Base-by-base conservation (phyloP, 2,888 invertebrate species). In the Linnaemya vulpina region DNA sequence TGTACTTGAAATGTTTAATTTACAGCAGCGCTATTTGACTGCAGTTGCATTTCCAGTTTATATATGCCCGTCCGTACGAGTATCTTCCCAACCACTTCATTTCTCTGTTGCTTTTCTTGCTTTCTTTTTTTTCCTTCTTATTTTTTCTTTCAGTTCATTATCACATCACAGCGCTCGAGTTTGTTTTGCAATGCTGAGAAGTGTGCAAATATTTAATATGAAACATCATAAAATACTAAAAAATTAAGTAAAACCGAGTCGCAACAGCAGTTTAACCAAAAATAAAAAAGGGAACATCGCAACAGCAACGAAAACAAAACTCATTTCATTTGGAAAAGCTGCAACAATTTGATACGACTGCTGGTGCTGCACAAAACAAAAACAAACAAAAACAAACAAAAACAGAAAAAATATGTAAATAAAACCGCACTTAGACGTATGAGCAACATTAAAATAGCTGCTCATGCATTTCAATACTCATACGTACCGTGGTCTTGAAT, bases 171-270 rank as follows among this genome's bases (percentile, higher is more conserved):
- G 65, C n/a, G 20, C 11, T 49, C 65, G 63, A 1, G 65, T 71
- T 82, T 58, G 22, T 63, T 77, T 77, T 77, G 65, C 51, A 67
- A 83, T 73, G 71, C 76, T 71, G 58, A 83, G 76, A 65, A 65
- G 71, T 65, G 71, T 65, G 82, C 58, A 83, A 83, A 83, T 83
- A 83, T 83, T 83, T 83, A 71, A 51, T 43, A 65, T 63, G 70
- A 49, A 76, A 82, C 71, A 77, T 76, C 82, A 82, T 58, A 38
- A 82, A 78, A 83, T 63, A 55, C 62, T 77, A 74, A 78, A 78
- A 73, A 78, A 74, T 83, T 79, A 79, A 79, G n/a, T 63, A 30
- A 79, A 83, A 83, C 51, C 68, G 25, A 51, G 13, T 38, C 43
- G 68, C 73, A 58, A 58, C 30, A 30, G 74, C 30, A 55, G 35